Conservation (phyloP, 2,797 vertebrate species). For the Tinamus major region DNA sequence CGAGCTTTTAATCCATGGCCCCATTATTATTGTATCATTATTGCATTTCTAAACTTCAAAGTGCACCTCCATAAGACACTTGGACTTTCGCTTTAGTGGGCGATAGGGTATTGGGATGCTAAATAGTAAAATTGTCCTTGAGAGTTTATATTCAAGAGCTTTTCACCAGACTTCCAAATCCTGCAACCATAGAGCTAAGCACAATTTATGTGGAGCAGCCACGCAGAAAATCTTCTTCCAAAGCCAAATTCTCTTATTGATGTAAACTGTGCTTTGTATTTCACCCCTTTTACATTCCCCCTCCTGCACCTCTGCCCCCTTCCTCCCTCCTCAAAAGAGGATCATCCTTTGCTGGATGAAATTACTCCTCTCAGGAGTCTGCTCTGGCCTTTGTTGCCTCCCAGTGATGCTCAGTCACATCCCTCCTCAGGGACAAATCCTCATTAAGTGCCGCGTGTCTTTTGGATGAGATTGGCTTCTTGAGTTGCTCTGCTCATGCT, state of each 20-base stretch:
- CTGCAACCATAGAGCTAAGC: background rate
- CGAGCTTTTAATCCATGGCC: background rate
- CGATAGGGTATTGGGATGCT: background rate
- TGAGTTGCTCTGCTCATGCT: fast-evolving
- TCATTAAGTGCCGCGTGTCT: fast-evolving
- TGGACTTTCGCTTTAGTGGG: background rate
- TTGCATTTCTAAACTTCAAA: background rate
- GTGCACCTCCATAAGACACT: background rate
- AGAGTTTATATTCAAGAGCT: background rate
- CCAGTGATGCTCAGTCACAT: background rate
- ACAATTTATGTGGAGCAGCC: constrained; percentile 1
- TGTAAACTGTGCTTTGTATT: background rate
- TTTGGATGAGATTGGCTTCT: background rate
- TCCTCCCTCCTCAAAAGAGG: background rate
- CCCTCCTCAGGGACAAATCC: background rate
- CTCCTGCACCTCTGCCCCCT: background rate
- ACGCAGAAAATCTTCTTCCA: constrained; percentile 39
- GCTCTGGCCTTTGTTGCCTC: background rate
- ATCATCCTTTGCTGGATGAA: background rate
- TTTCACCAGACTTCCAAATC: background rate
- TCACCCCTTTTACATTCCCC: background rate
- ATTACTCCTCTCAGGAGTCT: background rate
- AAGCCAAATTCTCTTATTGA: background rate
- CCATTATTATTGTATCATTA: background rate
- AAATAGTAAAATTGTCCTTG: background rate